Base-by-base conservation (phyloP, 2,113 vertebrate genomes). In the Platysteira castanea region DNA sequence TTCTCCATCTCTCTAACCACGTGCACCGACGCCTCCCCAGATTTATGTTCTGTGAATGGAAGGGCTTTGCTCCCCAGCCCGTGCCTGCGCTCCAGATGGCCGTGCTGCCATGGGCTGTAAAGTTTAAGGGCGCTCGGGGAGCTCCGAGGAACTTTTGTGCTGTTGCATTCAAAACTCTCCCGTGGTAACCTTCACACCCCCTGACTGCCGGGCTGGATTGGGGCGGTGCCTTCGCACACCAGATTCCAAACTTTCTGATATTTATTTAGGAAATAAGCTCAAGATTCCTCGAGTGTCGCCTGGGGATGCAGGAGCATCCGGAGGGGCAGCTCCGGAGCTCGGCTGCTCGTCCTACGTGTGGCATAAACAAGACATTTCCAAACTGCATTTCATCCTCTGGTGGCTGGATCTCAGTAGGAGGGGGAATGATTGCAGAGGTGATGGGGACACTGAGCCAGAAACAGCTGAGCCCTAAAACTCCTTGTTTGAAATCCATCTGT, bases 81-180 rank as follows among this genome's bases (percentile, higher is more conserved):
- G 47, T 22, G 77, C 81, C 71, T 31, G 15, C 90, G 85, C 75
- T 71, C 89, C 96, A 94, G 93, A 74, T 74, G 94, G 91, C 54
- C 33, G 10, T 2, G 27, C 46, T 12, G 73, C 50, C 56, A 44
- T 0, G 89, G 84, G 94, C 88, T 95, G 68, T 71, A 75, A 84
- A 82, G 60, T 89, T 95, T 76, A 92, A 56, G 70, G 91, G 81
- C 44, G 37, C 93, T 78, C 6, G 3, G 94, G 89, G 89, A 91
- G 52, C 61, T 68, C 35, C 9, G 12, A 41, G 73, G 50, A 56
- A 9, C 39, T 76, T 73, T 4, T 3, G 2, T 23, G 53, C 64
- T 61, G 67, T 10, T 84, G 42, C n/a, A 7, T 39, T 60, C 47
- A 15, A 39, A 89, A 31, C 46, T 27, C 7, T 81, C 44, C 76